Evolutionary conservation across 1,140 invertebrate genomes (phyloP).

Genomic region (Sycobia sp.): DNA sequence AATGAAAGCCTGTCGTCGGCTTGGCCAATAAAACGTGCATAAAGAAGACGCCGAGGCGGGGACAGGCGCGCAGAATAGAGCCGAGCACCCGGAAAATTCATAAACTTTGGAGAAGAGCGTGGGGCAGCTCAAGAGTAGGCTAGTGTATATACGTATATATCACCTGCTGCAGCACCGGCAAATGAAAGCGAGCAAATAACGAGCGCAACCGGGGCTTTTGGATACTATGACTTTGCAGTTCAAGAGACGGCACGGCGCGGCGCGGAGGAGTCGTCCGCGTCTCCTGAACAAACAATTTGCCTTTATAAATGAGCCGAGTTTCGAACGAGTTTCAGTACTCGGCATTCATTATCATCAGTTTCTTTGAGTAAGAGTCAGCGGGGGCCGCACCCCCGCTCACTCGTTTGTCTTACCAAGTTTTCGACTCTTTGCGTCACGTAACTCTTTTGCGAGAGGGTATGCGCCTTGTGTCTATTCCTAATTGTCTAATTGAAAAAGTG

Average conservation of each 20-base stretch:
- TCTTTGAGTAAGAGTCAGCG: conserved; percentile 34
- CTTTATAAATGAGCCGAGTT: conserved; percentile 56
- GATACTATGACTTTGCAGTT: conserved; percentile 54
- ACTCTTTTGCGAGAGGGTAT: too few relatives aligned
- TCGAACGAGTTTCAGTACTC: conserved; percentile 37
- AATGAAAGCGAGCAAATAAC: conserved; percentile 46
- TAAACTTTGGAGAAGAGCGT: conserved; percentile 42
- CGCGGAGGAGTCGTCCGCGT: conserved; percentile 29
- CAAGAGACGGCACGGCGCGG: neutral
- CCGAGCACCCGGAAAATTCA: conserved; percentile 47
- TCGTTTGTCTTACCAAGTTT: conserved; percentile 14
- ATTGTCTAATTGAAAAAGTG: too few relatives aligned
- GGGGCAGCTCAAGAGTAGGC: neutral
- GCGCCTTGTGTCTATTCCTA: too few relatives aligned
- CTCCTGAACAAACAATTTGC: conserved; percentile 49
- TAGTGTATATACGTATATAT: conserved; percentile 26
- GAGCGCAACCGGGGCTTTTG: conserved; percentile 34
- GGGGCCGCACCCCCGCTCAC: neutral
- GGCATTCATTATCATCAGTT: conserved; percentile 46
- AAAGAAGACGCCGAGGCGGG: conserved; percentile 15
- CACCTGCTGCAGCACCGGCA: conserved; percentile 21
- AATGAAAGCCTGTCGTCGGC: conserved; percentile 22
- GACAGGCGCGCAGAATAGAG: conserved; percentile 32
- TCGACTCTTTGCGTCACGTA: conserved; percentile 30
- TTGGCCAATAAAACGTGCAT: conserved; percentile 25